Base-by-base conservation (phyloP, 2,888 invertebrate genomes). In the Drosophila quinaria region DNA sequence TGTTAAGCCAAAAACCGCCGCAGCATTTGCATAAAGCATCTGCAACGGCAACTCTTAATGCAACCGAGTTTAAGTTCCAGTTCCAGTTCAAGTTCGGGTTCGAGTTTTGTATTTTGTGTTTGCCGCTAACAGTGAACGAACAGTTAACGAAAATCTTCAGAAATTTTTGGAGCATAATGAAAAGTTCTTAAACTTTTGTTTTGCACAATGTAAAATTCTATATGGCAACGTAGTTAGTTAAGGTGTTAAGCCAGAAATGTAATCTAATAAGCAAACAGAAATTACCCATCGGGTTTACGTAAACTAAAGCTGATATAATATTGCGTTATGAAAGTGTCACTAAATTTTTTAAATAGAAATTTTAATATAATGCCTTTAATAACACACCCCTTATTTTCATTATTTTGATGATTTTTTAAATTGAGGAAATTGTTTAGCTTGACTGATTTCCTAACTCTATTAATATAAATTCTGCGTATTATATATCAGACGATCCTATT, bases 11-110 rank as follows among this genome's bases (percentile, higher is more conserved):
- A 79, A 79, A 71, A 72, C 46, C 46, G 56, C 65, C 50, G 54
- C 59, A 58, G 63, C 54, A 80, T 81, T 79, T 87, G 63, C 79
- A 84, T 80, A 89, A 82, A 79, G 33, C 62, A 71, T 44, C 70
- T 67, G 61, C 56, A 80, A 65, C 66, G 52, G 55, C 54, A 63
- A 61, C 58, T 54, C 41, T 50, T 35, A 50, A 37, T 64, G 56
- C 68, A 54, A 29, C 52, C 56, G 50, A 50, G 50, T 35, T 50
- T 19, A 49, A 49, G 47, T 31, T 49, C 29, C 9, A 47, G n/a
- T 47, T 47, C 47, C 9, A 47, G n/a, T 47, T 47, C 47, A 15
- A 47, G 22, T 9, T 46, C 3, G 9, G 17, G 31, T 50, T 19
- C 31, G 47, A 41, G 31, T 66, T 66, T 58, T 58, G 52, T 44